Conservation (phyloP, 2,797 vertebrate genomes). For the Dendrocincla fuliginosa region DNA sequence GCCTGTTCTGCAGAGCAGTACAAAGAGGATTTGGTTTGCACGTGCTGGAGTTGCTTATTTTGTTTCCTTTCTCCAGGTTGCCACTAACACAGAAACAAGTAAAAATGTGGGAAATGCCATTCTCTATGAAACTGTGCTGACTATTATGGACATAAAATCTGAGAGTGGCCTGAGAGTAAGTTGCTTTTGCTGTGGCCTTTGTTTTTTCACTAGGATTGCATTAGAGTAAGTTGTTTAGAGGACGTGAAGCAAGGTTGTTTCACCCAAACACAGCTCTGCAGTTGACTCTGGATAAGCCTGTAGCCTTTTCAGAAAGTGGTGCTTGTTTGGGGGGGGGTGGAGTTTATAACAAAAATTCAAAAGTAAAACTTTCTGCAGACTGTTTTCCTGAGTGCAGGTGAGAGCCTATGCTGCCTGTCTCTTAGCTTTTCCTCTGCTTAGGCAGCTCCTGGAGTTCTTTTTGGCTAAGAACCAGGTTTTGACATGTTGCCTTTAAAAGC, state of each 20-base stretch:
- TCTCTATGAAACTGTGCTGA: constrained; percentile 98
- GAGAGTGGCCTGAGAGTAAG: constrained; percentile 97
- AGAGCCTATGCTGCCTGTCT: background rate
- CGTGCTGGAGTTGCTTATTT: background rate
- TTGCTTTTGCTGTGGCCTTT: background rate
- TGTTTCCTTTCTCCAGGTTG: constrained; percentile 83
- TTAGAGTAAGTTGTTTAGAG: background rate
- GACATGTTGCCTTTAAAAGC: background rate
- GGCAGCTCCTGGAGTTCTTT: background rate
- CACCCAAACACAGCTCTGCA: background rate
- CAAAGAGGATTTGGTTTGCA: background rate
- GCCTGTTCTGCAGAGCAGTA: background rate
- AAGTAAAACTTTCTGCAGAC: background rate
- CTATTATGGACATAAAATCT: constrained; percentile 99
- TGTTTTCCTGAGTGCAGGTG: background rate
- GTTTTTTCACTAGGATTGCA: background rate
- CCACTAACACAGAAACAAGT: constrained; percentile 99
- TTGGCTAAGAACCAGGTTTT: background rate
- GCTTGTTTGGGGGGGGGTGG: background rate
- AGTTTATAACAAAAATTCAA: background rate
- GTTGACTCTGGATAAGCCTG: background rate
- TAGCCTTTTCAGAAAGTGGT: background rate
- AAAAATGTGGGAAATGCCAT: constrained; percentile 99
- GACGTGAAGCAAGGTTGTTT: background rate
- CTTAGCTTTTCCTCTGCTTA: background rate